phyloP scores from a whole-genome alignment of 2,797 vertebrate species.

The Manis javanica region DNA sequence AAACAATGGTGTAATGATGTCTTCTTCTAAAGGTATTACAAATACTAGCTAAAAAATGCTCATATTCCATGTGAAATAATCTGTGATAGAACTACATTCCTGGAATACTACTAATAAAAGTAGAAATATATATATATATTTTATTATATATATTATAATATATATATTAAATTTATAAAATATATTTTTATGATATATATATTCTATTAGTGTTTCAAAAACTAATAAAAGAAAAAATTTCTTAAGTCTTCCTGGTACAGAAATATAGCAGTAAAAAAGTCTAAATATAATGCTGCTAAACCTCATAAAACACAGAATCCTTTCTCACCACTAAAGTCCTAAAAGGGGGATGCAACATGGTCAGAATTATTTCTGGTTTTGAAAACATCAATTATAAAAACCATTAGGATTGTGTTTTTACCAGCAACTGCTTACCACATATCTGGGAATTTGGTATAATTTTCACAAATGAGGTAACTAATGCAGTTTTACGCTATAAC shows the following conservation, averaged over 20 bases:
- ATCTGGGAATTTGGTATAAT: conserved; percentile 68
- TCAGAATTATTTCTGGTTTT: conserved; percentile 64
- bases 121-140: neutral
- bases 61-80: neutral
- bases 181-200: neutral
- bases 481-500: conserved; percentile 23
- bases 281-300: conserved; percentile 40
- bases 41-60: neutral
- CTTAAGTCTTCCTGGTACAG: neutral
- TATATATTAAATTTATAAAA: neutral
- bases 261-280: neutral
- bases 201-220: neutral
- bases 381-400: conserved; percentile 60
- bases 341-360: conserved; percentile 21
- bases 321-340: conserved; percentile 34
- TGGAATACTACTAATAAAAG: neutral
- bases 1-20: neutral
- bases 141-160: neutral
- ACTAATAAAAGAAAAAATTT: neutral
- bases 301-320: conserved; percentile 50
- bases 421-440: conserved; percentile 33
- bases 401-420: conserved; percentile 67
- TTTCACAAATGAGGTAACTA: conserved; percentile 67
- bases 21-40: conserved; percentile 25
- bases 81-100: neutral